Evolutionary conservation across 1,140 invertebrate genomes (phyloP), one percentile per base, ranked within the genome.

Genomic region (Rhopalosiphum padi): DNA sequence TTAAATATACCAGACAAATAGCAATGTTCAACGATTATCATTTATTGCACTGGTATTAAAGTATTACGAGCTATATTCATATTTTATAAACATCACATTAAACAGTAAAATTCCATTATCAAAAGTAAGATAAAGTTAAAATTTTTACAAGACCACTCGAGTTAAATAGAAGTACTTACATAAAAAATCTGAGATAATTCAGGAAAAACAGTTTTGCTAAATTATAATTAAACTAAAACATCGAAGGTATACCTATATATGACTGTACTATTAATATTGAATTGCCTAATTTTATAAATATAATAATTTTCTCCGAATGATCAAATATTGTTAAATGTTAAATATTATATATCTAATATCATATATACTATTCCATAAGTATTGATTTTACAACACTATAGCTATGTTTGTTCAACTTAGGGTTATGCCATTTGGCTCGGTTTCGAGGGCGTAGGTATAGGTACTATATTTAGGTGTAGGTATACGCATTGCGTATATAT

Each of bases 371-470:
- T 77, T n/a, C 60, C 2, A 4, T 3, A n/a, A 15, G 60, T 77
- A 77, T 77, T 77, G 60, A 77, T 77, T n/a, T n/a, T 18, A 77
- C 15, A 77, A 60, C 55, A 30, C 25, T 60, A 4, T 18, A 77
- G 60, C 60, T 77, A 77, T 77, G 60, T n/a, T 77, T 77, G n/a
- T 77, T n/a, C 23, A n/a, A 77, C 60, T n/a, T 77, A 77, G 60
- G 60, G 60, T 77, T 77, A n/a, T 77, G 15, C 60, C 60, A 77
- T 77, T 77, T 77, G 30, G 30, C n/a, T 77, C 60, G 30, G n/a
- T 77, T 77, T 77, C 15, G 60, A 77, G 60, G 60, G 60, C n/a
- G 60, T 77, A 77, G 60, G n/a, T n/a, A 41, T 41, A 77, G n/a
- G 15, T 77, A 77, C 30, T 77, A 77, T 77, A 30, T 77, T 18